Evolutionary conservation across 2,797 vertebrate genomes (phyloP).

Genomic region (Atherinosoma microstoma): DNA sequence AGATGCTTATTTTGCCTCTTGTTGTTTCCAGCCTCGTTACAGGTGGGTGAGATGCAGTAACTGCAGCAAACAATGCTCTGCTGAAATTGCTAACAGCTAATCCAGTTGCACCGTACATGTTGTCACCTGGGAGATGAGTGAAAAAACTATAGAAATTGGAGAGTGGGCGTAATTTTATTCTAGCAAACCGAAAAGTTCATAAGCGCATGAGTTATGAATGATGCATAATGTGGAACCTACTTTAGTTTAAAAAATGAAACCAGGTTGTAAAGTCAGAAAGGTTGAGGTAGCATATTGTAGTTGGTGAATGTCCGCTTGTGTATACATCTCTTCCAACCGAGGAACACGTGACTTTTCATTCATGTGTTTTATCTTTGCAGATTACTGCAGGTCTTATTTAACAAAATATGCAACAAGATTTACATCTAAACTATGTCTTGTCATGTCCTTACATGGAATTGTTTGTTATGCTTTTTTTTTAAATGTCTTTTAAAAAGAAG

Average conservation of each 20-base stretch:
- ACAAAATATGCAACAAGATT: too few relatives aligned
- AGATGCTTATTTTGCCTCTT: constrained; percentile 98
- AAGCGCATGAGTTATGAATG: background rate
- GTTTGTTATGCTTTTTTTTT: too few relatives aligned
- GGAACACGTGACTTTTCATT: too few relatives aligned
- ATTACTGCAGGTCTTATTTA: too few relatives aligned
- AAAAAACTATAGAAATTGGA: constrained; percentile 1
- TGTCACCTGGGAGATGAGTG: constrained; percentile 16
- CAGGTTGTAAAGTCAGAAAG: too few relatives aligned
- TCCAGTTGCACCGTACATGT: constrained; percentile 6
- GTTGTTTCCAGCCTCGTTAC: constrained; percentile 99
- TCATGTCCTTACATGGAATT: too few relatives aligned
- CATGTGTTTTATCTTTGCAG: too few relatives aligned
- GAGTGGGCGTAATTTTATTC: constrained; percentile 13
- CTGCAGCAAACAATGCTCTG: constrained; percentile 27
- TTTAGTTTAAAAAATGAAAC: background rate
- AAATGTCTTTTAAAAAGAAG: too few relatives aligned
- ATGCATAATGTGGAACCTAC: constrained; percentile 1
- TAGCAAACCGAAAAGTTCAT: background rate
- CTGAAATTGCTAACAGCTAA: constrained; percentile 47
- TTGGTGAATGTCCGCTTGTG: background rate
- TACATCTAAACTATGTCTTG: too few relatives aligned
- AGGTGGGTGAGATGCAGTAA: constrained; percentile 82
- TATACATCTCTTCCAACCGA: too few relatives aligned
- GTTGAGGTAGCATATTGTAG: background rate